A percentile compares a stretch with the other conserved stretches of the same genome.
These are phyloP conservation scores for Muntiacus muntjak DNA, from an alignment of 2,113 vertebrate genomes.

Conservation along the genomic window DNA sequence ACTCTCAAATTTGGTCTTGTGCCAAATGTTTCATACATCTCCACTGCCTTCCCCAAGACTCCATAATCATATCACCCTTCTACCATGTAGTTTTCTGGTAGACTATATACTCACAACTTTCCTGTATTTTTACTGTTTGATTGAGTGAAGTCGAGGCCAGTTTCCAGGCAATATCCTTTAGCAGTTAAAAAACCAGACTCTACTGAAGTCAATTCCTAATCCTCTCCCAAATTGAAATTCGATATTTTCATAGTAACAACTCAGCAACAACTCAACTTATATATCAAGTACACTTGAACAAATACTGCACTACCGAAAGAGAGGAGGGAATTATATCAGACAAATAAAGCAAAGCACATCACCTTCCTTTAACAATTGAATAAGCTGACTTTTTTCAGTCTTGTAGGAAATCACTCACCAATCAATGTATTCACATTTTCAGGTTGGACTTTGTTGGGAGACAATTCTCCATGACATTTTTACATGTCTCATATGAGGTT, in stretches of 20 bases:
- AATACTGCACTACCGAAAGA: neutral
- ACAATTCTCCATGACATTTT: neutral
- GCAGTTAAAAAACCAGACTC: neutral
- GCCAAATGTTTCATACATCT: neutral
- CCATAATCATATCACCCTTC: neutral
- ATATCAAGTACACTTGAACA: neutral
- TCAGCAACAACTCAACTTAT: neutral
- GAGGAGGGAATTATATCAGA: neutral
- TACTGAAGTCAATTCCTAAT: neutral
- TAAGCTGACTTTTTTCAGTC: neutral
- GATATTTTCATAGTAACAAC: neutral
- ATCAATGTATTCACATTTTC: neutral
- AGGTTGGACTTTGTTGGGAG: neutral
- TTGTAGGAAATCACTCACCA: neutral
- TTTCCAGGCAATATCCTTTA: neutral
- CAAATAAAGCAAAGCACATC: neutral
- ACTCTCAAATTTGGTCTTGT: neutral
- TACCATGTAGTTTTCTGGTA: neutral
- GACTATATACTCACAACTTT: neutral
- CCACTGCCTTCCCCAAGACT: neutral
- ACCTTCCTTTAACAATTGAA: neutral
- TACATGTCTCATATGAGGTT: neutral
- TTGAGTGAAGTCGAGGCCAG: neutral
- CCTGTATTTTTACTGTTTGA: neutral
- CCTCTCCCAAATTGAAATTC: neutral